Base-by-base conservation (phyloP, 2,797 vertebrate species). In the Mormyrops attenuatus region DNA sequence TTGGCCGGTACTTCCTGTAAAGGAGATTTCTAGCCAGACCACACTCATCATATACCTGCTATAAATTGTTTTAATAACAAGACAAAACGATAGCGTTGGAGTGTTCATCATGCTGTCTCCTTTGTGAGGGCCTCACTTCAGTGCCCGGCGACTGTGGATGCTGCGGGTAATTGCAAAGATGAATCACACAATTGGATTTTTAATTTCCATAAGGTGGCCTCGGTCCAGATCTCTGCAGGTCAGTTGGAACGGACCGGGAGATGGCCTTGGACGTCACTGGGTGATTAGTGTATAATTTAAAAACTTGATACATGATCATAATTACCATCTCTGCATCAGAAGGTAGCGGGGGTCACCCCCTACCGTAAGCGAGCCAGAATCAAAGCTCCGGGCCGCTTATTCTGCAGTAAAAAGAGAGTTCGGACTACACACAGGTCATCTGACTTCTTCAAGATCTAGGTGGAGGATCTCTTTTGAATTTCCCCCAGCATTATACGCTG, bases 231-330 rank as follows among this genome's bases (percentile, higher is more conserved):
- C 95, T 93, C 93, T 73, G 92, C 92, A 91, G 95, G 94, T 94
- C 94, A 93, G 93, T 94, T 94, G 93, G 95, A 95, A 95, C 95
- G 94, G 93, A 92, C 89, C 41, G 44, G 90, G 34, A 93, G 94
- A 94, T 93, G 92, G 94, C 92, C 93, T 89, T 86, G 93, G 91
- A 92, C 93, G 93, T 91, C 92, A 93, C 93, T 92, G 90, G 90
- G 93, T 91, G 84, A 92, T 93, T 91, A 92, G 92, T 90, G 91
- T 92, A 53, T 95, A 94, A 95, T 95, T 96, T 96, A 96, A 96
- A 60, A 94, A 94, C 94, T 91, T 96, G 96, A 96, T 96, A 93
- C 95, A 96, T 92, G 95, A 96, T 85, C 91, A 93, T 96, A 95
- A 96, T 96, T 96, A 96, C 92, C 73, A 63, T 91, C 93, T 95